These are phyloP conservation scores for Melospiza melodia DNA, from an alignment of 2,113 vertebrate species.

Conservation along the genomic window DNA sequence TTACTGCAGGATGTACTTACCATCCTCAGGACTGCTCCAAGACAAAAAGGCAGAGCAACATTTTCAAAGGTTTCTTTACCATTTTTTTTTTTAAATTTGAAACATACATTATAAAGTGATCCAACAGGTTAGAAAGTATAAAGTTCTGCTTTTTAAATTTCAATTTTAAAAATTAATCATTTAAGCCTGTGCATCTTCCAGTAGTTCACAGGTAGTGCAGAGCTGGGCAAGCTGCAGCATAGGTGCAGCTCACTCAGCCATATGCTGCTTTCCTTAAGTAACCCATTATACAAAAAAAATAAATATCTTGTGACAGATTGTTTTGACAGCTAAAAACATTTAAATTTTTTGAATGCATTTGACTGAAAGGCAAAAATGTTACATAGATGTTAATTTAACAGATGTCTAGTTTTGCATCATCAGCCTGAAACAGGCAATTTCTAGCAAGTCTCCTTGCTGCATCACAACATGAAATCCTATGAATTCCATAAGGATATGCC, in stretches of 20 bases:
- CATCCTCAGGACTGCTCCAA: neutral
- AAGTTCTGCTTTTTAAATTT: neutral
- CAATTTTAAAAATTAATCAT: neutral
- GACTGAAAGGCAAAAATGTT: slow-evolving; percentile 79
- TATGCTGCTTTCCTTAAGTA: slow-evolving; percentile 77
- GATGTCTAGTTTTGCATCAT: slow-evolving; percentile 81
- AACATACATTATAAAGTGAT: neutral
- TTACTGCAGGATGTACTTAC: neutral
- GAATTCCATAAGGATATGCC: slow-evolving; percentile 59
- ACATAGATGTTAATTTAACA: slow-evolving; percentile 83
- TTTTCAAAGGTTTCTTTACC: neutral
- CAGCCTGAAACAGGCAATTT: slow-evolving; percentile 78
- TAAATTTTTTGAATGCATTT: slow-evolving; percentile 73
- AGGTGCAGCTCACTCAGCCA: slow-evolving; percentile 55
- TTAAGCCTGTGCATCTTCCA: neutral
- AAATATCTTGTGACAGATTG: slow-evolving; percentile 79
- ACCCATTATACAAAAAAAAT: slow-evolving; percentile 74
- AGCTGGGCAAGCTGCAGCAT: neutral
- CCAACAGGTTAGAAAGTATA: neutral
- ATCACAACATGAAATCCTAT: slow-evolving; percentile 67
- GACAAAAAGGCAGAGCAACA: neutral
- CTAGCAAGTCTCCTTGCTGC: slow-evolving; percentile 70
- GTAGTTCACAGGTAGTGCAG: neutral
- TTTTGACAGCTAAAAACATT: slow-evolving; percentile 79
- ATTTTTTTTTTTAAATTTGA: neutral